Base-by-base conservation (phyloP, 92 coral and sea anemone genomes). In the Micromussa lordhowensis region DNA sequence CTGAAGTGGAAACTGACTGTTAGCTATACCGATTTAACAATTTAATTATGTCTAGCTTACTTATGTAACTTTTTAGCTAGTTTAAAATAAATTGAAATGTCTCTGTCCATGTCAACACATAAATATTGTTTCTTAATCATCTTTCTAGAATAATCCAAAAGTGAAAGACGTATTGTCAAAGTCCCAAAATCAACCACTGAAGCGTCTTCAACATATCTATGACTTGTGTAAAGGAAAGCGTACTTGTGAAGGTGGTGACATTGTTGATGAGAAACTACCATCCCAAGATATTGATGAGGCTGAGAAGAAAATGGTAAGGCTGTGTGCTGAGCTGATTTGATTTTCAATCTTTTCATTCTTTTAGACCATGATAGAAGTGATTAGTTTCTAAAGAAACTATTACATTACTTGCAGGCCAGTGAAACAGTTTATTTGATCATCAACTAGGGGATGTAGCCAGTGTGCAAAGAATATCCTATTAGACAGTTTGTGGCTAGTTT, bases 231-330 rank as follows among this genome's bases (percentile, higher is more conserved):
- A 97, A 84, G 98, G 99, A 48, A 97, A 97, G 87, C 94, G 88
- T 51, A 78, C 94, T 69, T 97, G 99, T 86, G 99, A 97, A 93
- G 99, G 99, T 48, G 99, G 99, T 14, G 99, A 97, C 71, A 94
- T 94, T 54, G 92, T 97, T 91, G 99, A 97, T 83, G 94, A 94
- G 68, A 91, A 93, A 32, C 94, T 86, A 35, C 86, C 83, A 75
- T 92, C 92, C 11, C 93, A 89, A 61, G 94, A 88, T 40, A 88
- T 82, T 30, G 96, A 92, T n/a, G 99, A 97, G 77, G 90, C 94
- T 32, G 99, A 97, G 81, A 95, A 93, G 82, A 97, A 97, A 81
- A 86, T 91, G 92, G 99, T 97, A 63, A 78, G 91, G 64, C 13
- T 24, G 13, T 61, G 68, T 18, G 64, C 26, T 58, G 22, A 19